Evolutionary conservation across 2,888 invertebrate species (phyloP).

Genomic region (Mylabris sibirica): DNA sequence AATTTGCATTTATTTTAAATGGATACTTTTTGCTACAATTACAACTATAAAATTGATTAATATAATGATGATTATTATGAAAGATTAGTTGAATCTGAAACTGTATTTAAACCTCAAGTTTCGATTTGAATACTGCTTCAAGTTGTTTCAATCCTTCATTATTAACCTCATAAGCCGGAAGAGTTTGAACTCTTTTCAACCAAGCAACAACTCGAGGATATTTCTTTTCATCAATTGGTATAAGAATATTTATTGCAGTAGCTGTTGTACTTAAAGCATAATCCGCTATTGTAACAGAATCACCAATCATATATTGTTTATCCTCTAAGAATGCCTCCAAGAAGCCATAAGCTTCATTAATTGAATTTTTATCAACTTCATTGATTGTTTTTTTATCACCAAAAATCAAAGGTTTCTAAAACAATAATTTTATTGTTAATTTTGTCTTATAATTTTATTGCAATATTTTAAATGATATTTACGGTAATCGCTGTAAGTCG

Average conservation of each 20-base stretch:
- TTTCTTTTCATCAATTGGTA: conserved; percentile 37
- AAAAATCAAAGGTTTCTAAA: conserved; percentile 14
- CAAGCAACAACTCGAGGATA: conserved; percentile 50
- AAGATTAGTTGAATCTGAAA: no score
- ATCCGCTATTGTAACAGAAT: conserved; percentile 52
- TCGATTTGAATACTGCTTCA: conserved; percentile 17
- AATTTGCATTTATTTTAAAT: no score
- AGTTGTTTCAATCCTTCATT: conserved; percentile 31
- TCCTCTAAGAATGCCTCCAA: conserved; percentile 62
- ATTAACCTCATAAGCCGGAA: conserved; percentile 47
- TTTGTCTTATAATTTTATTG: neutral
- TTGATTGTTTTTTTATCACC: conserved; percentile 37
- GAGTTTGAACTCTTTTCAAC: conserved; percentile 52
- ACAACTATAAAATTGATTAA: no score
- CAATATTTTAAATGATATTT: neutral
- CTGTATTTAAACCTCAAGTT: no score
- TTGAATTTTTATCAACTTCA: conserved; percentile 52
- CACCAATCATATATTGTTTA: conserved; percentile 52
- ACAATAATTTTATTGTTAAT: neutral
- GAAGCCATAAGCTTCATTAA: conserved; percentile 61
- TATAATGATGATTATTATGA: no score
- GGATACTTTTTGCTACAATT: no score
- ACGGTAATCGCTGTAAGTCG: conserved; percentile 24
- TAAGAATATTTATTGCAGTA: conserved; percentile 25
- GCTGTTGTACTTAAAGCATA: conserved; percentile 57